Conservation (phyloP, 2,888 invertebrate genomes). For the Oasisia sp. region DNA sequence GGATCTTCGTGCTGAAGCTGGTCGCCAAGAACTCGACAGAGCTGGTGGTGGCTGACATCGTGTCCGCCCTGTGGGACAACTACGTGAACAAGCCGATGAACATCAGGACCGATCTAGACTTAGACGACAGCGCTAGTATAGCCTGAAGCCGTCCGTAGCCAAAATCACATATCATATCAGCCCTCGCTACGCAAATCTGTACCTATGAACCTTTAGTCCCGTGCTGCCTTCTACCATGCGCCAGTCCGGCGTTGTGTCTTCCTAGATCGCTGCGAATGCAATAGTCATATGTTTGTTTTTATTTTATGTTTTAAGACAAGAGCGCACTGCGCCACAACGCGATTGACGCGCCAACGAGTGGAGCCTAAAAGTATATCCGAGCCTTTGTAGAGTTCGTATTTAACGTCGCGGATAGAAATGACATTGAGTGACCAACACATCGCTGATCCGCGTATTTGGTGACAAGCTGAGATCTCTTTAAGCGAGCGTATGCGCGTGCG, state of each 20-base stretch:
- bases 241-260: neutral
- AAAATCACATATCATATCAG: conserved; percentile 13
- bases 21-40: conserved; percentile 49
- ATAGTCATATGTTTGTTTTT: neutral
- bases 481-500: neutral
- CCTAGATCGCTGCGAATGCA: neutral
- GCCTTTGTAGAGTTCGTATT: conserved; percentile 1
- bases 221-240: neutral
- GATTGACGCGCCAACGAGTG: neutral
- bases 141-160: conserved; percentile 17
- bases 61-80: conserved; percentile 48
- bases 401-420: neutral
- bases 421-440: neutral
- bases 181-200: neutral
- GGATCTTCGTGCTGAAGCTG: conserved; percentile 45
- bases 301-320: conserved; percentile 10
- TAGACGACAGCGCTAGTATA: conserved; percentile 37
- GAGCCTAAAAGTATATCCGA: neutral
- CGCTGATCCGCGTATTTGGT: conserved; percentile 12
- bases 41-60: conserved; percentile 47
- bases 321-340: neutral
- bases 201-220: neutral
- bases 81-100: conserved; percentile 45
- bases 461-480: conserved; percentile 17
- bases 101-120: conserved; percentile 32